Percentiles rank a stretch among this genome's conserved stretches.
These are phyloP conservation scores for Branchipolynoe longqiensis DNA, from an alignment of 2,888 invertebrate genomes.

Conservation along the genomic window DNA sequence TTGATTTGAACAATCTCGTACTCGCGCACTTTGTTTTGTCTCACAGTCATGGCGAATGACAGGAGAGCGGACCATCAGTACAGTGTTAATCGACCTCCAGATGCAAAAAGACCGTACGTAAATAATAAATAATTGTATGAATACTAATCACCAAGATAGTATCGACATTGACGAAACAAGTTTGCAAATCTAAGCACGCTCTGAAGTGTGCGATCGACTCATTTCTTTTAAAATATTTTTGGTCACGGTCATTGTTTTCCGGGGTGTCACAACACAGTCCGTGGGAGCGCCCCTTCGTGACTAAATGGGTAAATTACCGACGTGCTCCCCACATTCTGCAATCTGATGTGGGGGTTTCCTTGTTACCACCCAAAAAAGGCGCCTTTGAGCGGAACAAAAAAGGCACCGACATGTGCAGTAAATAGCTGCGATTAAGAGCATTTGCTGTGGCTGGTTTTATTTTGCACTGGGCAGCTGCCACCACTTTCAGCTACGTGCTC, in stretches of 20 bases:
- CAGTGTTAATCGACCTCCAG: slow-evolving; percentile 45
- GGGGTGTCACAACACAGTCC: slow-evolving; percentile 56
- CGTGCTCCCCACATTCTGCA: no score
- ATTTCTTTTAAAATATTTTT: slow-evolving; percentile 44
- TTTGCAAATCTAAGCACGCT: slow-evolving; percentile 1
- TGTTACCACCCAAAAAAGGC: no score
- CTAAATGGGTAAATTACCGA: slow-evolving; percentile 43
- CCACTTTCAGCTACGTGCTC: no score
- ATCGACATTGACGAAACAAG: not conserved
- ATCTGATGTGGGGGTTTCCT: no score
- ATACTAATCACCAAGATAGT: not conserved
- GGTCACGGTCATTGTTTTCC: slow-evolving; percentile 53
- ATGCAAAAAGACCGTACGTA: slow-evolving; percentile 58
- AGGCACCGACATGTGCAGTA: no score
- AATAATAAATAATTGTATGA: not conserved
- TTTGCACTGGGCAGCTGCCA: no score
- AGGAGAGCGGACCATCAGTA: slow-evolving; percentile 55
- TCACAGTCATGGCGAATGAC: slow-evolving; percentile 60
- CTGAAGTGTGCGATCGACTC: not conserved
- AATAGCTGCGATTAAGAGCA: not conserved
- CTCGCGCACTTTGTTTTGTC: slow-evolving; percentile 52
- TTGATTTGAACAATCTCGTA: not conserved
- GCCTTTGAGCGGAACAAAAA: no score
- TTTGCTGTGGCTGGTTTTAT: no score
- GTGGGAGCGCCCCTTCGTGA: slow-evolving; percentile 7